These are phyloP conservation scores for Rotaria socialis DNA, from an alignment of 2,888 invertebrate species.

Conservation along the genomic window DNA sequence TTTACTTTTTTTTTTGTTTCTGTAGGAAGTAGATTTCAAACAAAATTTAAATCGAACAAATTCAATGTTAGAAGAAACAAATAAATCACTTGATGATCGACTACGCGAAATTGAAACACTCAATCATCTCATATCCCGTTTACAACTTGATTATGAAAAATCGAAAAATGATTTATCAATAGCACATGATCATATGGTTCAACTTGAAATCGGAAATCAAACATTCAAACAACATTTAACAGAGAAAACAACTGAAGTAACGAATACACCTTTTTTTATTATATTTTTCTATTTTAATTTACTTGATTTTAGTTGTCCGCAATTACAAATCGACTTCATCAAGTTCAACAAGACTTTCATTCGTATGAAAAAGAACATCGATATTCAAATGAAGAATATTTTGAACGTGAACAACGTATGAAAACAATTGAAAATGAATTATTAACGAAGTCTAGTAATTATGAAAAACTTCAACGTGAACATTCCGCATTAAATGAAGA, in stretches of 20 bases:
- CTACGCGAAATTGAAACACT: background rate
- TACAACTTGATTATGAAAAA: conserved; percentile 9
- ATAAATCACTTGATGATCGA: background rate
- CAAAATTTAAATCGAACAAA: background rate
- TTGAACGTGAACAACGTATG: background rate
- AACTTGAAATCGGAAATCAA: background rate
- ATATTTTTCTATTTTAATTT: background rate
- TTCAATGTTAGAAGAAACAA: background rate
- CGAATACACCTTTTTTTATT: no score
- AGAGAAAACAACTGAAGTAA: background rate
- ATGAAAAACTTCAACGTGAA: background rate
- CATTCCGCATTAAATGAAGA: background rate
- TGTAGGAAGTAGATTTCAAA: background rate
- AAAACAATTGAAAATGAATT: background rate
- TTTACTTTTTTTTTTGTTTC: background rate
- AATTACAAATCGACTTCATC: background rate
- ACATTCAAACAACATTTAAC: background rate
- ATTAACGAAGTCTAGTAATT: background rate
- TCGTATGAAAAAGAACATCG: conserved; percentile 5
- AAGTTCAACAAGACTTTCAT: background rate
- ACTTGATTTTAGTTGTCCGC: background rate
- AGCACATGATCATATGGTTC: background rate
- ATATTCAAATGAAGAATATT: conserved; percentile 8
- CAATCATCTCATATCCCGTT: background rate
- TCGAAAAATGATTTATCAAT: background rate